Conservation (phyloP, 2,888 invertebrate species). For the Eilema caniola region DNA sequence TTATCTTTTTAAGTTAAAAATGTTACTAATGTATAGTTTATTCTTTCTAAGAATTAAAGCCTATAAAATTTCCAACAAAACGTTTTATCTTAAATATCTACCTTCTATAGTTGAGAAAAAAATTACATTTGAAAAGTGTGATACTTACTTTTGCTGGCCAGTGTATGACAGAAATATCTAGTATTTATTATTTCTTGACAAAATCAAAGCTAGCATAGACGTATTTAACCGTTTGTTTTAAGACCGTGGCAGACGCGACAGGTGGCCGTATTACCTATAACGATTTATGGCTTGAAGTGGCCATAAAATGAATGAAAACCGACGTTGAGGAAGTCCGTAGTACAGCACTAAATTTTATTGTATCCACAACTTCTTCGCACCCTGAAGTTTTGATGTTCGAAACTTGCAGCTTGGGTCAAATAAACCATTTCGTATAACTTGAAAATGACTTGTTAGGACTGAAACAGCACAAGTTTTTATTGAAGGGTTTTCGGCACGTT, state of each 20-base stretch:
- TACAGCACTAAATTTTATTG: constrained; percentile 27
- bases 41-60: no score
- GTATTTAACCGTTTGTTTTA: constrained; percentile 1
- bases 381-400: constrained; percentile 36
- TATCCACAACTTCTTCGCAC: constrained; percentile 25
- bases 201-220: neutral
- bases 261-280: constrained; percentile 9
- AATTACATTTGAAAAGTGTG: no score
- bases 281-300: constrained; percentile 19
- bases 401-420: constrained; percentile 30
- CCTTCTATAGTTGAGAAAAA: no score
- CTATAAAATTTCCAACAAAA: no score
- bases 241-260: constrained; percentile 10
- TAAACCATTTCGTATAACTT: constrained; percentile 27
- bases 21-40: no score
- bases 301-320: constrained; percentile 37
- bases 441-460: constrained; percentile 34
- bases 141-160: no score
- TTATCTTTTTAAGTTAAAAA: no score
- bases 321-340: constrained; percentile 30
- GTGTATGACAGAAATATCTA: no score
- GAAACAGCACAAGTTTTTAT: constrained; percentile 23
- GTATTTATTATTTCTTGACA: no score
- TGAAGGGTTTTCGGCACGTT: constrained; percentile 8
- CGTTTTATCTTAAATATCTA: no score